phyloP scores from a whole-genome alignment of 2,888 invertebrate species.

The Dasypogon diadema region DNA sequence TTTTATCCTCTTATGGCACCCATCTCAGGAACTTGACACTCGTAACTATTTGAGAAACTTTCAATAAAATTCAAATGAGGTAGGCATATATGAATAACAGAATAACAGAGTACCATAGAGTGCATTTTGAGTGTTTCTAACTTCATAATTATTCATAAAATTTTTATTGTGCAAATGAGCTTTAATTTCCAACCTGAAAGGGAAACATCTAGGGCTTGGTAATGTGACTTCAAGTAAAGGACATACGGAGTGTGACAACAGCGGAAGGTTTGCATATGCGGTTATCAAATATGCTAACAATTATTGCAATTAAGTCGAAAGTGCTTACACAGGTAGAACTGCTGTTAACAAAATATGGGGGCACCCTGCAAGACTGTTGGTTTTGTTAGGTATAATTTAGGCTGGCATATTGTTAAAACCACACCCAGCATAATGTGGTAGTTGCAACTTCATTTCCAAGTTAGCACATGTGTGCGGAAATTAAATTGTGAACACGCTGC shows the following conservation, averaged over 20 bases:
- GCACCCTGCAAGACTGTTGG: not conserved
- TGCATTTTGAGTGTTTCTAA: too few relatives aligned
- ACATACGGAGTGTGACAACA: not conserved
- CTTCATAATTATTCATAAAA: not conserved
- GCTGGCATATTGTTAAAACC: not conserved
- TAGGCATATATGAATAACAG: too few relatives aligned
- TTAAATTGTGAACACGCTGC: not conserved
- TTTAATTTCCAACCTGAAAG: not conserved
- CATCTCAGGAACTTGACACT: too few relatives aligned
- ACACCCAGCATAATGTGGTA: conserved; percentile 5
- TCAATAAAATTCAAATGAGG: too few relatives aligned
- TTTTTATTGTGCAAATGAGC: not conserved
- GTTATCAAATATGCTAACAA: conserved; percentile 20
- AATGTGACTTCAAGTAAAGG: not conserved
- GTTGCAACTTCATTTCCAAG: not conserved
- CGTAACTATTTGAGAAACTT: too few relatives aligned
- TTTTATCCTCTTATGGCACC: too few relatives aligned
- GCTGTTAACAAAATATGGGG: conserved; percentile 2
- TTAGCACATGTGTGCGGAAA: not conserved
- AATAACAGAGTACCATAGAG: too few relatives aligned
- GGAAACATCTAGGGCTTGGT: not conserved
- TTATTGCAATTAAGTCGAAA: conserved; percentile 38
- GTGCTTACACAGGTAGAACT: not conserved
- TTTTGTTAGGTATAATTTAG: not conserved
- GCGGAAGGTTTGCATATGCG: not conserved